Conservation (phyloP, 2,888 invertebrate species). For the Sclerodermus sp. region DNA sequence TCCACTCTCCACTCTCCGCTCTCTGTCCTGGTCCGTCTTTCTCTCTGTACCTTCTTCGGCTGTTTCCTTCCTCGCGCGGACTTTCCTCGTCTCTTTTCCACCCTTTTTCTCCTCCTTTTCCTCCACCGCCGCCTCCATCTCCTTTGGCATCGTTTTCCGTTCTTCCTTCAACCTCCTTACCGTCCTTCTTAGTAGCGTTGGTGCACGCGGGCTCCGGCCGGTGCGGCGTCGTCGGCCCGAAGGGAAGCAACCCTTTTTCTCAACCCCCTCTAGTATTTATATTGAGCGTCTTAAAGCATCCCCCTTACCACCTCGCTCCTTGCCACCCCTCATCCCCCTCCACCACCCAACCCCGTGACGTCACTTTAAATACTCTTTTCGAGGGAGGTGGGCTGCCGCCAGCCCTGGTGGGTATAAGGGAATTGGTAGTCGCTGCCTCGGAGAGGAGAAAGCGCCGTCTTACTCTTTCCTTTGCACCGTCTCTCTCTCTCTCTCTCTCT, state of each 20-base stretch:
- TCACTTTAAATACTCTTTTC: slow-evolving; percentile 56
- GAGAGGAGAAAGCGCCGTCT: slow-evolving; percentile 20
- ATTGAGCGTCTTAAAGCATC: slow-evolving; percentile 59
- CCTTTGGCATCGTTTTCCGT: slow-evolving; percentile 5
- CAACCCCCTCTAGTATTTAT: slow-evolving; percentile 45
- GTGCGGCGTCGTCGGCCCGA: slow-evolving; percentile 48
- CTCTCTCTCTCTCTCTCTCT: slow-evolving; percentile 1
- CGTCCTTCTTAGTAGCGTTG: slow-evolving; percentile 19
- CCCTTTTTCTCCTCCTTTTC: slow-evolving; percentile 20
- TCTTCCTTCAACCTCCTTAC: slow-evolving; percentile 5
- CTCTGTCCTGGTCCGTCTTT: slow-evolving; percentile 7
- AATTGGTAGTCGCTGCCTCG: slow-evolving; percentile 37
- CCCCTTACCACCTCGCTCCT: slow-evolving; percentile 32
- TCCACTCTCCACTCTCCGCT: slow-evolving; percentile 18
- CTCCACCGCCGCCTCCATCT: slow-evolving; percentile 29
- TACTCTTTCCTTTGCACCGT: slow-evolving; percentile 1
- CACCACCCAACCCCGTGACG: slow-evolving; percentile 37
- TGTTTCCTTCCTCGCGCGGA: not conserved
- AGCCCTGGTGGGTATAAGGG: slow-evolving; percentile 36
- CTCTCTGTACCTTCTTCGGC: slow-evolving; percentile 13
- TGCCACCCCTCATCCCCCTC: slow-evolving; percentile 19
- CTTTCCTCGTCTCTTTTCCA: slow-evolving; percentile 5
- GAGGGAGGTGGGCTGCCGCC: slow-evolving; percentile 28
- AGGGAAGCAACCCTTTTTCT: slow-evolving; percentile 58
- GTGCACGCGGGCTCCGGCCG: slow-evolving; percentile 34